These are phyloP conservation scores for Glyptemys insculpta DNA, from an alignment of 2,797 vertebrate species.

Conservation along the genomic window DNA sequence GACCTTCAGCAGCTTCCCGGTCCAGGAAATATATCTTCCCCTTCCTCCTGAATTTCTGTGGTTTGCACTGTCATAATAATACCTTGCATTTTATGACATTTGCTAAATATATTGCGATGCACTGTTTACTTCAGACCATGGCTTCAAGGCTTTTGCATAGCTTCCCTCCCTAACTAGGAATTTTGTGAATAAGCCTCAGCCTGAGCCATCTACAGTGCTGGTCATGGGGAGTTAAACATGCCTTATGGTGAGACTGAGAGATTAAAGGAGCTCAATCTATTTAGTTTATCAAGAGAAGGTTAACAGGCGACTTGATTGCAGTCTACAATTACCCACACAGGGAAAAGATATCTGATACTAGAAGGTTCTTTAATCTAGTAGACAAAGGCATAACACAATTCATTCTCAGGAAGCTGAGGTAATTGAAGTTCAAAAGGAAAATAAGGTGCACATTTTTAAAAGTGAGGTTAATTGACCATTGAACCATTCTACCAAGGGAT, in stretches of 20 bases:
- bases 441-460: neutral
- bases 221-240: neutral
- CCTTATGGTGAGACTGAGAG: neutral
- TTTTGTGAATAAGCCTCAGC: neutral
- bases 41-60: neutral
- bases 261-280: neutral
- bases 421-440: neutral
- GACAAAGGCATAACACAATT: neutral
- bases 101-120: neutral
- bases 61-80: slow-evolving; percentile 1
- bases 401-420: neutral
- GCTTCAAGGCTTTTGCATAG: neutral
- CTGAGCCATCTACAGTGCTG: neutral
- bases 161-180: neutral
- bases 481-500: neutral
- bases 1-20: neutral
- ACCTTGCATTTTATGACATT: neutral
- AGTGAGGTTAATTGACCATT: neutral
- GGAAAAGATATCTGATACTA: neutral
- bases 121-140: neutral
- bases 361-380: neutral
- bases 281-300: neutral
- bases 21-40: neutral
- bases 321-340: neutral
- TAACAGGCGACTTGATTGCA: neutral